These are phyloP conservation scores for Lasioglossum malachurum DNA, from an alignment of 2,888 invertebrate species.

Conservation along the genomic window DNA sequence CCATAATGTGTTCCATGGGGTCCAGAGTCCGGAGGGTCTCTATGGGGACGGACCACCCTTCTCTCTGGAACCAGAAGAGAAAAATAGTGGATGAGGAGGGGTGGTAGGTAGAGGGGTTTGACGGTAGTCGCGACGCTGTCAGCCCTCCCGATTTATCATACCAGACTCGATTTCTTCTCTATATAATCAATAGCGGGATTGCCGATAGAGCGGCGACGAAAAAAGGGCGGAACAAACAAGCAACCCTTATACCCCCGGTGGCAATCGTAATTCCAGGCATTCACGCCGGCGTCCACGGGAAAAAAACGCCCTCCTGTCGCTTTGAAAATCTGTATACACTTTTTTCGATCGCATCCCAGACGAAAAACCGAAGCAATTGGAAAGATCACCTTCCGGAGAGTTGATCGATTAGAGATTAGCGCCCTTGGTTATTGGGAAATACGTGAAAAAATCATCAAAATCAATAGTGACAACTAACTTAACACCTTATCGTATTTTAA, in stretches of 20 bases:
- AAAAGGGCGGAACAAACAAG: conserved; percentile 65
- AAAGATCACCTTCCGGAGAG: not conserved
- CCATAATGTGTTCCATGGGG: conserved; percentile 66
- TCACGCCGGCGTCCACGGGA: conserved; percentile 15
- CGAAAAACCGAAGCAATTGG: not conserved
- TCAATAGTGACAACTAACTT: too few species aligned
- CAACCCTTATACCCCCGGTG: conserved; percentile 24
- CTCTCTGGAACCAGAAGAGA: conserved; percentile 30
- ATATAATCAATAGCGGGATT: conserved; percentile 78
- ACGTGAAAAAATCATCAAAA: too few species aligned
- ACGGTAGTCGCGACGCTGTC: conserved; percentile 74
- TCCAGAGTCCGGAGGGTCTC: conserved; percentile 64
- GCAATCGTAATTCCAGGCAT: conserved; percentile 53
- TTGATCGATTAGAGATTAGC: not conserved
- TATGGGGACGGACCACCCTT: conserved; percentile 77
- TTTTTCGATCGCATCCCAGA: not conserved
- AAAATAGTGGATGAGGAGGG: conserved; percentile 22
- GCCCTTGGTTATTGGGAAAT: not conserved
- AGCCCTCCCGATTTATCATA: conserved; percentile 84
- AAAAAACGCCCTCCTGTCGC: not conserved
- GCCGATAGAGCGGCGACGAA: conserved; percentile 63
- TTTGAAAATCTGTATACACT: not conserved
- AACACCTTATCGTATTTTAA: too few species aligned
- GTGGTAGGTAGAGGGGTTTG: conserved; percentile 36
- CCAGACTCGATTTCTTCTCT: conserved; percentile 82